Base-by-base conservation (phyloP, 2,888 invertebrate genomes). In the Drosophila anceps region DNA sequence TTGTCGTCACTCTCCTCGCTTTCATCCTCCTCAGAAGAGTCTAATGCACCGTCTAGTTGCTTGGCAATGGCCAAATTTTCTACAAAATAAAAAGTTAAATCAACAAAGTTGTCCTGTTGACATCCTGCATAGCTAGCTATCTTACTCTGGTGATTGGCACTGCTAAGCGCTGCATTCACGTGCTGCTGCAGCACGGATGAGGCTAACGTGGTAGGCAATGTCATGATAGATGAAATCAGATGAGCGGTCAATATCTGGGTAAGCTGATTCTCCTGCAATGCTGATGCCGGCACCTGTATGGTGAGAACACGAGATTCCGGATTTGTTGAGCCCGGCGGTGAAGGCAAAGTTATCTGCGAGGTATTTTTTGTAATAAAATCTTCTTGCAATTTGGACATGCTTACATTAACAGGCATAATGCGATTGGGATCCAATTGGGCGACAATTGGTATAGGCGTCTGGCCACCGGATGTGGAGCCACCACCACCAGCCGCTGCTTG, bases 281-380 rank as follows among this genome's bases (percentile, higher is more conserved):
- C 97, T 13, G 97, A 96, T 29, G 97, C 97, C 70, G 98, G 97
- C 87, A 98, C 97, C 93, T 97, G 97, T 91, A 98, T 97, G n/a
- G 97, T 97, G 68, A 98, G 95, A 50, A 97, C 95, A 73, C 97
- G 95, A 72, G 93, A 91, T 79, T 95, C 95, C 24, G 95, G 95
- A 76, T 95, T 95, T 0, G 95, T 94, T 37, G 95, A 95, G 9
- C 96, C 96, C 2, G 96, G 95, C 90, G 96, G 96, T 44, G 96
- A 95, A 43, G 91, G 91, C 88, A 98, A 93, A 1, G 97, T 98
- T 68, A 98, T 96, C 93, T 96, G 95, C 93, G 74, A 73, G 15
- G 10, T 4, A 39, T 29, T 10, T 44, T 20, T 51, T 33, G 15
- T 1, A 13, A 82, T 7, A 10, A 29, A 4, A 3, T 24, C 8